Percentiles rank a stretch among this genome's conserved stretches.
Evolutionary conservation across 2,797 vertebrate species (phyloP).

Genomic region (Enteromius anoplus): DNA sequence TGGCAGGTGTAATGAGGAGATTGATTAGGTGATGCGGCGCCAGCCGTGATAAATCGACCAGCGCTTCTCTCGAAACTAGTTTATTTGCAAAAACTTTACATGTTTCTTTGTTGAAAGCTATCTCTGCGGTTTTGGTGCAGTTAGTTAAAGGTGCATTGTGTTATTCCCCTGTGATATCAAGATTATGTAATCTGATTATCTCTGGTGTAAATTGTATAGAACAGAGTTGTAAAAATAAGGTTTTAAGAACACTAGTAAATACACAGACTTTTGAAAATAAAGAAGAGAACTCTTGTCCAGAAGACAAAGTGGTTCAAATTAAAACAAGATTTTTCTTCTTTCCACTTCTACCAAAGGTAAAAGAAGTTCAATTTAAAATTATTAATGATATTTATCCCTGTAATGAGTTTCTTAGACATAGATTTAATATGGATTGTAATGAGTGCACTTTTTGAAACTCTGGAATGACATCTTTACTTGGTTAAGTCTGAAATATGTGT

Average conservation of each 20-base stretch:
- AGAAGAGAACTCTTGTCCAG: background rate
- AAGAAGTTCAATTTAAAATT: background rate
- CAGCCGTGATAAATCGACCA: too few species aligned
- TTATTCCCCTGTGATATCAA: background rate
- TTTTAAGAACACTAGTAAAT: background rate
- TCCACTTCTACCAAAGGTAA: too few species aligned
- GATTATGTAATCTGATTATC: background rate
- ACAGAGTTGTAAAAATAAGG: background rate
- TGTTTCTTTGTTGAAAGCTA: background rate
- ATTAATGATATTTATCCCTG: background rate
- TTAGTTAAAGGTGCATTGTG: background rate
- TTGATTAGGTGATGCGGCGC: too few species aligned
- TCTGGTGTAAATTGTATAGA: background rate
- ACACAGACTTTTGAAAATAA: background rate
- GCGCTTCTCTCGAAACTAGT: too few species aligned
- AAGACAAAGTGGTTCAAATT: background rate
- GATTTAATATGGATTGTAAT: background rate
- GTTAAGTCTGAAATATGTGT: too few species aligned
- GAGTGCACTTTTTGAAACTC: too few species aligned
- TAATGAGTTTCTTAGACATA: background rate
- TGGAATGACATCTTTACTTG: too few species aligned
- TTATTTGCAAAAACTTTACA: background rate
- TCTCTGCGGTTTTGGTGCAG: background rate
- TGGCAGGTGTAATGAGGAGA: too few species aligned
- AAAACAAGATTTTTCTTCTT: background rate